These are phyloP conservation scores for Drosophila vallismaia DNA, from an alignment of 2,888 invertebrate species.

Conservation along the genomic window DNA sequence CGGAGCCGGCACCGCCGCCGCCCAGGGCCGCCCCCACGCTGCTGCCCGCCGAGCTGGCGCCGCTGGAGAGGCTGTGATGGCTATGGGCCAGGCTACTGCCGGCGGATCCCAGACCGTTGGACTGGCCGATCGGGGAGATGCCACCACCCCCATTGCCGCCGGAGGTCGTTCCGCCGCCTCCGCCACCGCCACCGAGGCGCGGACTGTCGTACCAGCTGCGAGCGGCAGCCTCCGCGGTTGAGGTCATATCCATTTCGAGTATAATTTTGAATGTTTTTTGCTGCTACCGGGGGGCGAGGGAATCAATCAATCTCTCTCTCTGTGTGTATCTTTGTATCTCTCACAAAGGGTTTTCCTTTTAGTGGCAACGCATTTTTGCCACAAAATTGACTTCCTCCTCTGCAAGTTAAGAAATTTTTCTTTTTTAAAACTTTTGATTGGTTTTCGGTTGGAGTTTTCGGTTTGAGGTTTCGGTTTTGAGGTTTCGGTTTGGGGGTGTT, in stretches of 20 bases:
- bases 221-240: conserved; percentile 84
- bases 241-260: conserved; percentile 85
- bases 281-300: conserved; percentile 63
- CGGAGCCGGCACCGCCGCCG: conserved; percentile 72
- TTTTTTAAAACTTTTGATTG: conserved; percentile 27
- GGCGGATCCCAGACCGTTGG: conserved; percentile 80
- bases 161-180: conserved; percentile 75
- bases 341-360: neutral
- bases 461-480: no score
- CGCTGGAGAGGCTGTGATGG: conserved; percentile 81
- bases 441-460: no score
- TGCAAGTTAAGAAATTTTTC: conserved; percentile 65
- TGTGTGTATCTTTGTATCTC: conserved; percentile 11
- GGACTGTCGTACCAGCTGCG: conserved; percentile 85
- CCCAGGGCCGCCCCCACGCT: conserved; percentile 77
- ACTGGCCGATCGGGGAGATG: conserved; percentile 81
- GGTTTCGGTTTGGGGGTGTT: conserved; percentile 18
- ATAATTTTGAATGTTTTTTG: conserved; percentile 83
- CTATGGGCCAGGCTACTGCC: conserved; percentile 79
- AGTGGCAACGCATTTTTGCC: conserved; percentile 35
- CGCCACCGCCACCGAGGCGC: conserved; percentile 82
- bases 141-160: conserved; percentile 83
- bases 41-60: conserved; percentile 81
- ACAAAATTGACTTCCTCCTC: conserved; percentile 28
- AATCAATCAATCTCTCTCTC: conserved; percentile 47